Evolutionary conservation across 1,140 invertebrate species (phyloP).

Genomic region (Helicorthomorpha holstii): DNA sequence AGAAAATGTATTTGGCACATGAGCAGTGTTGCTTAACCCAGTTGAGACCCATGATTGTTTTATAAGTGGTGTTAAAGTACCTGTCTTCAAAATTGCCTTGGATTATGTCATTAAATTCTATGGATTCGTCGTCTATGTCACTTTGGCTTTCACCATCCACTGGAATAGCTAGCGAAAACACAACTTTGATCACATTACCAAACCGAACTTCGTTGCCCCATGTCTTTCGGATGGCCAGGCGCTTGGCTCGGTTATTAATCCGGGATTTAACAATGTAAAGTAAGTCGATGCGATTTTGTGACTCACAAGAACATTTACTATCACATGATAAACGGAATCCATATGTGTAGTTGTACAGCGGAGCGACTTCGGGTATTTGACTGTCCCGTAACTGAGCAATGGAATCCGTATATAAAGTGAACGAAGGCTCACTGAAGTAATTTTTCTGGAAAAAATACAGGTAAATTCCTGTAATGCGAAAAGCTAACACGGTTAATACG

Average conservation of each 20-base stretch:
- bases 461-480: too few species aligned
- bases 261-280: background rate
- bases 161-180: conserved; percentile 18
- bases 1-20: conserved; percentile 18
- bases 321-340: too few species aligned
- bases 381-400: too few species aligned
- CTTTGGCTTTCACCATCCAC: conserved; percentile 7
- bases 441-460: too few species aligned
- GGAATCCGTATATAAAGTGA: too few species aligned
- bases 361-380: too few species aligned
- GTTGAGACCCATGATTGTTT: conserved; percentile 20
- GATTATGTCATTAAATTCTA: conserved; percentile 18
- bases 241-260: background rate
- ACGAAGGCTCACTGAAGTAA: too few species aligned
- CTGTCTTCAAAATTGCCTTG: conserved; percentile 21
- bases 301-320: too few species aligned
- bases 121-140: conserved; percentile 15
- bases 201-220: background rate
- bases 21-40: conserved; percentile 19
- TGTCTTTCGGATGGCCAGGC: background rate
- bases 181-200: conserved; percentile 7
- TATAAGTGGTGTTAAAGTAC: conserved; percentile 25
- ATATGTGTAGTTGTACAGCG: too few species aligned
- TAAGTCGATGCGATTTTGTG: background rate
- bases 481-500: too few species aligned